Base-by-base conservation (phyloP, 2,797 vertebrate genomes). In the Philypnodon macrostomus region DNA sequence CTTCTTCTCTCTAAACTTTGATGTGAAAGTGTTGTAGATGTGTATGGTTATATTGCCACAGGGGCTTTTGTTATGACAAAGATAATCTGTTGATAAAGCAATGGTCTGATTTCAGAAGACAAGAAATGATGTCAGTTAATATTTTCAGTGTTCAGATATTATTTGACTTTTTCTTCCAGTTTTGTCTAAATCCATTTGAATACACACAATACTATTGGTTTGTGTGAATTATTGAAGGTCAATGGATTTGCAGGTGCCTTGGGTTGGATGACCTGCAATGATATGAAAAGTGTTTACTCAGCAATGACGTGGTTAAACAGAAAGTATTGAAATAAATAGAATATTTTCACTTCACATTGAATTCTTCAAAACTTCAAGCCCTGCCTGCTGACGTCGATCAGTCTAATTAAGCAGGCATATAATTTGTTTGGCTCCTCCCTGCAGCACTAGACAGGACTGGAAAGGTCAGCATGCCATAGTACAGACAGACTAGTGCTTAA, bases 401-500 rank as follows among this genome's bases (percentile, higher is more conserved):
- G 60, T 75, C 75, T 85, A 84, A 89, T 89, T 88, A 84, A 67
- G 49, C 57, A 41, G n/a, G 70, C 60, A 61, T 71, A 83, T 88
- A 83, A 81, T 84, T 75, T 64, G 67, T 55, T 63, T 32, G 53
- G 67, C 77, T 59, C 55, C 59, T 73, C 70, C 74, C 70, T 15
- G 51, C 71, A 80, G 75, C 79, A 79, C 68, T 78, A 85, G 79
- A 78, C 77, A 79, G 80, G 75, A 67, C 75, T 80, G 77, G 63
- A 91, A 91, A 91, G 89, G 90, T 90, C 89, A 91, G 80, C 81
- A 74, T 86, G 80, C 85, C 86, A 82, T 73, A 80, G 75, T 62
- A 76, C 68, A 83, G 81, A 89, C 84, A 84, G 81, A 79, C 75
- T 59, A 79, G 66, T 54, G 67, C 81, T 87, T 85, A 87, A 89